These are phyloP conservation scores for Rhinatrema bivittatum DNA, from an alignment of 2,797 vertebrate species.

Conservation along the genomic window DNA sequence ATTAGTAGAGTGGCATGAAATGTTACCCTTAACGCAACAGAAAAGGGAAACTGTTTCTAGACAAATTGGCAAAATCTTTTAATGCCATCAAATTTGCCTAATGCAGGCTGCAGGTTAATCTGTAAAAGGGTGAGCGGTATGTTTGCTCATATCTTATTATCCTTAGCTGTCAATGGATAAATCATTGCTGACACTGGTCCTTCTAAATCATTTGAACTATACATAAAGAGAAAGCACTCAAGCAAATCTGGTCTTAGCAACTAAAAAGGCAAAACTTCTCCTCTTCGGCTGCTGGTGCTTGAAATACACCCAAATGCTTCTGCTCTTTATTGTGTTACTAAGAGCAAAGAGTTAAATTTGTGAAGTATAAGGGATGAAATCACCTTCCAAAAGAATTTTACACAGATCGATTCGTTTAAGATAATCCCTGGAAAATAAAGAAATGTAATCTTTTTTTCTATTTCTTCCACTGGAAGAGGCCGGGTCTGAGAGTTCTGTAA, in stretches of 20 bases:
- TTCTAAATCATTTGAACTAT: conserved; percentile 61
- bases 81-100: conserved; percentile 79
- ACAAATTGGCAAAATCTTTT: conserved; percentile 76
- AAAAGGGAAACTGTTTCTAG: conserved; percentile 73
- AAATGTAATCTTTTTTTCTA: too few relatives aligned
- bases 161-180: conserved; percentile 71
- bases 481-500: too few relatives aligned
- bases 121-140: conserved; percentile 65
- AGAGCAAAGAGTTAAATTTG: too few relatives aligned
- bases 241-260: conserved; percentile 35
- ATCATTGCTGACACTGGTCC: conserved; percentile 63
- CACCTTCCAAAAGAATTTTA: too few relatives aligned
- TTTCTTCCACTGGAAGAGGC: too few relatives aligned
- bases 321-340: conserved; percentile 15
- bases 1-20: conserved; percentile 64
- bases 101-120: conserved; percentile 76
- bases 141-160: conserved; percentile 72
- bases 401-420: too few relatives aligned
- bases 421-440: too few relatives aligned
- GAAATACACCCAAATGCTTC: conserved; percentile 4
- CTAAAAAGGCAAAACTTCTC: conserved; percentile 34
- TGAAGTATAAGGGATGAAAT: too few relatives aligned
- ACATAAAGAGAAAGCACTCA: conserved; percentile 48
- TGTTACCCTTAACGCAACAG: conserved; percentile 62
- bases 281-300: conserved; percentile 13